Evolutionary conservation across 1,140 invertebrate genomes (phyloP), one percentile per base, ranked within the genome.

Genomic region (Aphaenogaster ashmeadi): DNA sequence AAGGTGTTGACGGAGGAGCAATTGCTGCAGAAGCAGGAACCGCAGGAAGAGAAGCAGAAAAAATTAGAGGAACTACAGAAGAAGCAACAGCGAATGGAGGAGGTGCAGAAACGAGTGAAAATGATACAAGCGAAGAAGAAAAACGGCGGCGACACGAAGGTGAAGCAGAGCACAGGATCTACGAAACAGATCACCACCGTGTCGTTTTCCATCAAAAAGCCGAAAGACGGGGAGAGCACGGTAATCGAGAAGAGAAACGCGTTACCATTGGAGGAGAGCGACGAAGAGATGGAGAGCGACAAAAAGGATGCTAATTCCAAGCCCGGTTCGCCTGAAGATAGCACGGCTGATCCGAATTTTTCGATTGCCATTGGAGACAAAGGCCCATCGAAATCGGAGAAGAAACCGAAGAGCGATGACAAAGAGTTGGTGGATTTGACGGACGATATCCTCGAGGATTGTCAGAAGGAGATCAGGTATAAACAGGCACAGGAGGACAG

Each of bases 161-260:
- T 60, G 41, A 88, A 88, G 62, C 79, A 89, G 62, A 83, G 81
- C 52, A 85, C 90, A n/a, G 91, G 80, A 8, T 71, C 78, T 2
- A 86, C 50, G 11, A 94, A 94, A 75, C 93, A 94, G 83, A 92
- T 94, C 47, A 94, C 96, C 0, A 97, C 97, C 0, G 97, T 98
- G 6, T 97, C 97, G 77, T 98, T 98, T 93, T 98, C 98, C 0
- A 98, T 98, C 41, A 98, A 98, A 93, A 97, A 98, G 88, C 96
- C 97, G 0, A 98, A 98, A 94, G 97, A 97, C 80, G 96, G 96
- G 0, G 97, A 98, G 86, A 94, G 96, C 0, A 96, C 96, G 5
- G 95, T 97, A 6, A 96, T 96, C 44, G 96, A 97, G 47, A 97
- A 97, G 92, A 96, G 97, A 11, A 95, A 93, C 56, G 97, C 97